Conservation (phyloP, 2,888 invertebrate genomes). For the Thymelicus lineola region DNA sequence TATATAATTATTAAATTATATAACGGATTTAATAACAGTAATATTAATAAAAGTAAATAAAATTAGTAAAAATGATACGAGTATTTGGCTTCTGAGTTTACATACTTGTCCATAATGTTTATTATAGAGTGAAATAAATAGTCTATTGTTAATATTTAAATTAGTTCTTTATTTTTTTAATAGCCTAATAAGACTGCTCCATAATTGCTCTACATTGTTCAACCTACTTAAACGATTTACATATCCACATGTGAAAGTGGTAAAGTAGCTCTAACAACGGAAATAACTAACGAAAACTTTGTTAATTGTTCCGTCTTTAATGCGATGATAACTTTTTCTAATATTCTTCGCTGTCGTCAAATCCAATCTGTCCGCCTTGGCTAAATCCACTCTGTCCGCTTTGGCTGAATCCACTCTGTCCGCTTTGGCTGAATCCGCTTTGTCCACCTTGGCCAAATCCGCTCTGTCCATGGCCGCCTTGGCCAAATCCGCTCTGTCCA, state of each 20-base stretch:
- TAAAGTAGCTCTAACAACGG: neutral
- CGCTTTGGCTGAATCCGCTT: conserved; percentile 30
- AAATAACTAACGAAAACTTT: neutral
- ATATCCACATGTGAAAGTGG: neutral
- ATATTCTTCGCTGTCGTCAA: neutral
- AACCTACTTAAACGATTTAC: neutral
- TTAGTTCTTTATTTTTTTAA: neutral
- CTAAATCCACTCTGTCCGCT: too few relatives aligned
- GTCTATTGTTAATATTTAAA: neutral
- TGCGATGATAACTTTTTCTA: neutral
- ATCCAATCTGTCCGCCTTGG: neutral
- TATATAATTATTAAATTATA: too few relatives aligned
- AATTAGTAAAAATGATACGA: too few relatives aligned
- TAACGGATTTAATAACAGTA: too few relatives aligned
- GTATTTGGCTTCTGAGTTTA: too few relatives aligned
- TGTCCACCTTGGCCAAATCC: conserved; percentile 29
- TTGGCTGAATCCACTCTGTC: neutral
- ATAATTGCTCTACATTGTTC: neutral
- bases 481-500: conserved; percentile 23
- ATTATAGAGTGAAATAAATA: too few relatives aligned
- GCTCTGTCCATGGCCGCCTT: conserved; percentile 30
- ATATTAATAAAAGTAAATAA: too few relatives aligned
- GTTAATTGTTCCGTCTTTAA: neutral
- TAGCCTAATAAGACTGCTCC: neutral
- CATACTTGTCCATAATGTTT: too few relatives aligned